Evolutionary conservation across 1,140 invertebrate genomes (phyloP), one percentile per base, ranked within the genome.

Genomic region (Proctacanthus coquilletti): DNA sequence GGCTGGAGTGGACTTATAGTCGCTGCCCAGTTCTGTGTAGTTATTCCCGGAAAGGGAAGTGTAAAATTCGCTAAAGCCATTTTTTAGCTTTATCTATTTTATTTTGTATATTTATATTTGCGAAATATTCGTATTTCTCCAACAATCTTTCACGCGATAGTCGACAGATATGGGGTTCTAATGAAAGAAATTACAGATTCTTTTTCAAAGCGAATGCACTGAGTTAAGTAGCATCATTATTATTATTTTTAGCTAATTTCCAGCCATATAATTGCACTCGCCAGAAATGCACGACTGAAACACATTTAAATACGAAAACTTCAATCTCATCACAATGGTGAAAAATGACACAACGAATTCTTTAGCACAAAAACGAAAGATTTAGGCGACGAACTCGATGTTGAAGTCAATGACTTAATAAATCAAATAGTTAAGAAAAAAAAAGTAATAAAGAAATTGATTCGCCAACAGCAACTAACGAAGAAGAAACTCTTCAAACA

Each of bases 31-130:
- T 20, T 15, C 2, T 34, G 39, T 20, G 34, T 29, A 3, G 48
- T 43, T 10, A 58, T 40, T 0, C 47, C 45, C 21, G 54, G 53
- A 38, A 60, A 60, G 25, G 57, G 57, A 41, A 60, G 43, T 39
- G 57, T 50, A 42, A 57, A 60, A 31, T 60, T 60, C 31, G 53
- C 45, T 39, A 60, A 38, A 18, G 57, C 50, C 57, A 60, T 60
- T 32, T 18, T 41, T 20, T 18, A n/a, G n/a, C n/a, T n/a, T n/a
- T n/a, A n/a, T n/a, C n/a, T n/a, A n/a, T n/a, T n/a, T n/a, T n/a
- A n/a, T n/a, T 27, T 27, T 27, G 8, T 27, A 13, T 9, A 27
- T 27, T 27, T 8, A 27, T 27, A 9, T 9, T 8, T 27, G 13
- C 23, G 8, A 13, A 13, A 13, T 27, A 13, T 13, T 27, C 23